A percentile compares a stretch with the other conserved stretches of the same genome.
Evolutionary conservation across 2,888 invertebrate genomes (phyloP).

Genomic region (Macrophya annulata): DNA sequence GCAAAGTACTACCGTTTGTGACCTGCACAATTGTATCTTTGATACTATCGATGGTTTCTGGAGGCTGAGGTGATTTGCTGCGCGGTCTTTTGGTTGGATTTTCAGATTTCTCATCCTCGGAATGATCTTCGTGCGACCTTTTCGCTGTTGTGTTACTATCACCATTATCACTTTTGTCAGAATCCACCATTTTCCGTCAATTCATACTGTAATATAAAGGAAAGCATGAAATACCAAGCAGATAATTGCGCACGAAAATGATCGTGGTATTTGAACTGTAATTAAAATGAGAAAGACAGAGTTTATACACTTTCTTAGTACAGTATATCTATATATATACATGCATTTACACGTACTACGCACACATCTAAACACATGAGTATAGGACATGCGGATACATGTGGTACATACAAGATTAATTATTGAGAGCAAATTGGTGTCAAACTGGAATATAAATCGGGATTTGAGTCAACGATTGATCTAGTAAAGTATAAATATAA

Average conservation of each 20-base stretch:
- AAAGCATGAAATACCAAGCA: neutral
- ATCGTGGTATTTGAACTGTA: neutral
- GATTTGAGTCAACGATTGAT: neutral
- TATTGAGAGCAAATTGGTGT: neutral
- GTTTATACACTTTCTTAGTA: neutral
- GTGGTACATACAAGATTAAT: conserved; percentile 26
- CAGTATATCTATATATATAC: neutral
- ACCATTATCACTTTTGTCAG: conserved; percentile 67
- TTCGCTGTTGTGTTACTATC: conserved; percentile 63
- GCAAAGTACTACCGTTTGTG: conserved; percentile 35
- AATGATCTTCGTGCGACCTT: conserved; percentile 64
- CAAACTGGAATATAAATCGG: neutral
- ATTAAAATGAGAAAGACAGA: neutral
- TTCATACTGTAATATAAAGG: conserved; percentile 19
- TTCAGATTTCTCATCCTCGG: conserved; percentile 64
- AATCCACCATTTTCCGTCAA: conserved; percentile 68
- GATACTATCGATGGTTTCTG: neutral
- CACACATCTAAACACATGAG: neutral
- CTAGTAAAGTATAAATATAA: neutral
- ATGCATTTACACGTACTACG: neutral
- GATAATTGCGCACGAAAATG: neutral
- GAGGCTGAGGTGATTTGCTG: conserved; percentile 48
- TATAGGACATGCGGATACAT: neutral
- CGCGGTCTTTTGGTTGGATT: conserved; percentile 62
- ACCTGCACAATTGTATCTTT: conserved; percentile 38